phyloP scores from a whole-genome alignment of 1,140 invertebrate species.

The Drosophila suzukii region DNA sequence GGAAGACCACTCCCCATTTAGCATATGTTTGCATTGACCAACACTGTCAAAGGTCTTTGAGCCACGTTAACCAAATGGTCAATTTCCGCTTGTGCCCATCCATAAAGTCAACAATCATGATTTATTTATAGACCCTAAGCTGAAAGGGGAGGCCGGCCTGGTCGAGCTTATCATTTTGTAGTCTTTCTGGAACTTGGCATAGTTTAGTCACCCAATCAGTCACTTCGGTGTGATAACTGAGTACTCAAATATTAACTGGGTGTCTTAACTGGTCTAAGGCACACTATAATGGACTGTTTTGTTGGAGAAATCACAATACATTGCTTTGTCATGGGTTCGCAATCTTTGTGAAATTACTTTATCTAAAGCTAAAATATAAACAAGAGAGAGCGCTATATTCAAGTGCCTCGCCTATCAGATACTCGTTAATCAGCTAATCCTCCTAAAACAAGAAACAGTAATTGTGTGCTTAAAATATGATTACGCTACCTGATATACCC shows the following conservation, averaged over 20 bases:
- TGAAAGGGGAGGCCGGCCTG: conserved; percentile 9
- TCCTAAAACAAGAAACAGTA: no score
- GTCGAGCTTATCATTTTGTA: conserved; percentile 23
- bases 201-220: conserved; percentile 29
- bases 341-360: conserved; percentile 8
- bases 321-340: conserved; percentile 6
- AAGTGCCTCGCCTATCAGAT: no score
- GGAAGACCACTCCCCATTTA: conserved; percentile 32
- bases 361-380: background rate
- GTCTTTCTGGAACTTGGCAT: conserved; percentile 24
- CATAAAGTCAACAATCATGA: conserved; percentile 45
- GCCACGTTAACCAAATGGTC: conserved; percentile 60
- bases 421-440: no score
- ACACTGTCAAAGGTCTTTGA: conserved; percentile 64
- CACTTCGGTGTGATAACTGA: conserved; percentile 5
- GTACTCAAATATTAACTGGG: conserved; percentile 9
- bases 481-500: no score
- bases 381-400: no score
- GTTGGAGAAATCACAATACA: background rate
- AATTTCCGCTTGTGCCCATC: conserved; percentile 65
- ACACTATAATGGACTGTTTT: conserved; percentile 4
- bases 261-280: conserved; percentile 10
- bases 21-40: conserved; percentile 61
- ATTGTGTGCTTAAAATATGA: no score
- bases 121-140: conserved; percentile 47